Evolutionary conservation across 2,888 invertebrate species (phyloP), one percentile per base, ranked within the genome.

Genomic region (Trissonchulus sp.): DNA sequence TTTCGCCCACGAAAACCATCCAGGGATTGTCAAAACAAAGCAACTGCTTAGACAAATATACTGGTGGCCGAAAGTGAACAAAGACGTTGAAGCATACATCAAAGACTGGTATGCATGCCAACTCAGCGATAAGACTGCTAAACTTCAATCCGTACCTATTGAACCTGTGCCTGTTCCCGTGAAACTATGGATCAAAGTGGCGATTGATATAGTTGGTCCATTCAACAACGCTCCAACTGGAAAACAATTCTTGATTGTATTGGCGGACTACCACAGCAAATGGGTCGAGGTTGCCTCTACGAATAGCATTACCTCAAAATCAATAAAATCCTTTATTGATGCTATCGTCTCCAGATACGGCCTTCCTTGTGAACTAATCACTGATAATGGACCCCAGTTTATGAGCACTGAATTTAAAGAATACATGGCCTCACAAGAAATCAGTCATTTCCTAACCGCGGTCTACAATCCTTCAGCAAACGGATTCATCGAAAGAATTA

Each of bases 211-310:
- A 23, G 48, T 48, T 48, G 48, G 48, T 48, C 48, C 48, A 48
- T 48, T 48, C 48, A 23, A 8, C 48, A 48, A 48, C 48, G 48
- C 48, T 48, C 48, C 48, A 23, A 48, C 23, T 23, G 48, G 48
- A 15, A 48, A 48, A 48, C 48, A 23, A 48, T 48, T 48, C 48
- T 15, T 48, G 48, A 48, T 48, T 48, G 48, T 48, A 8, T 48
- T 48, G 48, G 48, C 48, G 23, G 48, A 48, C 48, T 48, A 48
- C 48, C 48, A 48, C 48, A 48, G 48, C 48, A 48, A 48, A 48
- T 48, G 48, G 48, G 48, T 48, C 8, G 48, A 48, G 48, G 48
- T 48, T 48, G 48, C 48, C 48, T 48, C 48, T 8, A 48, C 48
- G 8, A 48, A 48, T 23, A 48, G 8, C 48, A 48, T 48, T 15